Evolutionary conservation across 1,140 invertebrate species (phyloP), one percentile per base, ranked within the genome.

Genomic region (Triops longicaudatus): DNA sequence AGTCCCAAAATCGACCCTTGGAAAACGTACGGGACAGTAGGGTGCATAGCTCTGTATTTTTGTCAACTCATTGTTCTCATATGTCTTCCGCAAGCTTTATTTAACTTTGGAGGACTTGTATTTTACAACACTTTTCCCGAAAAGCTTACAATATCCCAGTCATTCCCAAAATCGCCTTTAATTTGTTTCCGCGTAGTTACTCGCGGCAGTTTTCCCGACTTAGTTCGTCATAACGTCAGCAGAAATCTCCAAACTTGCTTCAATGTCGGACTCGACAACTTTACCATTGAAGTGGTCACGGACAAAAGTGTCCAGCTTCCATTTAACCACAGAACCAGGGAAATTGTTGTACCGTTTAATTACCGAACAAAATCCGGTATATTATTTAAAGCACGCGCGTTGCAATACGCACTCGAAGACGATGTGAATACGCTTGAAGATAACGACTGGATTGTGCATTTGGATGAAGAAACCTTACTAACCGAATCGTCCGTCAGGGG

Each of bases 151-250:
- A 86, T 98, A 1, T 17, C 22, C 17, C 71, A 17, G 5, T 80
- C 92, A 6, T 95, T 93, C 1, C 95, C 94, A 14, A 84, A 98
- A 10, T 84, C 97, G 78, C 97, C 97, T 6, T 98, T 98, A 83
- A 91, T 99, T 73, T 98, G 96, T 83, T 93, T 99, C 79, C 88
- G 97, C 75, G 90, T 98, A 9, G 97, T 99, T 0, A 99, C 97
- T 0, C 88, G 96, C 78, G 97, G 97, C 1, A 94, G 97, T 85
- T 98, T 92, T 85, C 94, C 97, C 1, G 90, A 96, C 78, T 85
- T 99, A 73, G 96, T 99, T 0, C 90, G 90, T 82, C 89, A 89
- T 72, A 98, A 98, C 88, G 93, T 98, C 0, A 85, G 87, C 43
- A 88, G 92, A 77, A 99, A 99, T 84, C 89, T 98, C 83, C 91